Conservation (phyloP, 2,888 invertebrate species). For the Punctoribates punctum region DNA sequence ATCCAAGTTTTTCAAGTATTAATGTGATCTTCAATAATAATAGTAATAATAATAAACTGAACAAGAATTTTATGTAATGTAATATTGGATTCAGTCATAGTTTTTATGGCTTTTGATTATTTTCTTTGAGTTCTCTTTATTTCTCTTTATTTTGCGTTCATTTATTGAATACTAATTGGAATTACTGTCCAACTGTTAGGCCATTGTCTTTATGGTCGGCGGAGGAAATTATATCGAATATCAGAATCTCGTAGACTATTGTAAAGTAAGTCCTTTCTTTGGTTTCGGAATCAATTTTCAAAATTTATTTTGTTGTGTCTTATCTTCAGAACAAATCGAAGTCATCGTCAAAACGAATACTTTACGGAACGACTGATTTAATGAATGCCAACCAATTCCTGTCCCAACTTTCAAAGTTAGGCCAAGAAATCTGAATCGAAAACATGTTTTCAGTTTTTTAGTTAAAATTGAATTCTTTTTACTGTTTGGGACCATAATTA, state of each 20-base stretch:
- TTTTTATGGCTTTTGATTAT: no score
- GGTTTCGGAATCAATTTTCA: background rate
- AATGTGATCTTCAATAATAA: no score
- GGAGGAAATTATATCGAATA: slow-evolving; percentile 99
- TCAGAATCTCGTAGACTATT: slow-evolving; percentile 93
- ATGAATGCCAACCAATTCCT: slow-evolving; percentile 91
- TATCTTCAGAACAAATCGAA: slow-evolving; percentile 40
- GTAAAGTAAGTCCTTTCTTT: slow-evolving; percentile 62
- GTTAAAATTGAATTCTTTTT: slow-evolving; percentile 10
- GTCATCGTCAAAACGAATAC: slow-evolving; percentile 58
- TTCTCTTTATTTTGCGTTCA: slow-evolving; percentile 29
- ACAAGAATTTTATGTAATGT: no score
- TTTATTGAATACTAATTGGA: slow-evolving; percentile 46
- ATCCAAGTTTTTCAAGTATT: background rate
- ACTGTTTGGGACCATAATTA: background rate
- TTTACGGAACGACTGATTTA: slow-evolving; percentile 91
- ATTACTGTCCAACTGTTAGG: slow-evolving; percentile 56
- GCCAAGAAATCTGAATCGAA: slow-evolving; percentile 22
- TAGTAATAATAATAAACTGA: no score
- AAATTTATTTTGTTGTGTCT: background rate
- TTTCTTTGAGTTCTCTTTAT: background rate
- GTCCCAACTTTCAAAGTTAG: slow-evolving; percentile 61
- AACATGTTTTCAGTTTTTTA: background rate
- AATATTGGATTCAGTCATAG: no score
- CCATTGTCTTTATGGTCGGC: slow-evolving; percentile 83